Evolutionary conservation across 2,797 vertebrate species (phyloP).

Genomic region (Falco biarmicus): DNA sequence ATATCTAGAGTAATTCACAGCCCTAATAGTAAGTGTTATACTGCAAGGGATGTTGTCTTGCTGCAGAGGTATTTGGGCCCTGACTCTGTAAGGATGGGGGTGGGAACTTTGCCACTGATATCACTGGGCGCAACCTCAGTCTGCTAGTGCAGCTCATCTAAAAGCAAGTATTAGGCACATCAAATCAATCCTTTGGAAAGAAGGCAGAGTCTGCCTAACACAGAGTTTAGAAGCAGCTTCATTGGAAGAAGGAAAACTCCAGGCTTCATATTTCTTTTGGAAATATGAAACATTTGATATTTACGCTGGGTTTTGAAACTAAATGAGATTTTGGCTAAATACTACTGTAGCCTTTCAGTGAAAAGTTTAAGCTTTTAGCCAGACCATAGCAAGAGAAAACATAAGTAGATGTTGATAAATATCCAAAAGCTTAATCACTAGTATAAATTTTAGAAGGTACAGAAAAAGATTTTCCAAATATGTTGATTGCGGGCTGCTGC

Average conservation of each 20-base stretch:
- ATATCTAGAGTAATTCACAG: background rate
- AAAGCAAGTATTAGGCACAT: background rate
- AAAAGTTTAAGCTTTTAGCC: conserved; percentile 20
- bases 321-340: conserved; percentile 33
- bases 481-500: conserved; percentile 23
- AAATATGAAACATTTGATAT: background rate
- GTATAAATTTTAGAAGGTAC: conserved; percentile 15
- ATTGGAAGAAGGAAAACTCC: background rate
- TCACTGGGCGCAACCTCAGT: background rate
- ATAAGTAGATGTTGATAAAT: conserved; percentile 48
- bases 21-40: background rate
- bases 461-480: background rate
- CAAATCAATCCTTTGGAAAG: background rate
- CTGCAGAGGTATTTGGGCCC: background rate
- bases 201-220: background rate
- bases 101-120: background rate
- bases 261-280: conserved; percentile 12
- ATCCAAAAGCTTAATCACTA: conserved; percentile 44
- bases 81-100: background rate
- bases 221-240: background rate
- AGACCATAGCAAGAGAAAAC: conserved; percentile 30
- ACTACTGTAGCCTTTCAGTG: background rate
- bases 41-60: background rate
- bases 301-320: conserved; percentile 34
- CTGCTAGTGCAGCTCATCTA: background rate